These are phyloP conservation scores for Teleogryllus occipitalis DNA, from an alignment of 1,140 invertebrate species.

Conservation along the genomic window DNA sequence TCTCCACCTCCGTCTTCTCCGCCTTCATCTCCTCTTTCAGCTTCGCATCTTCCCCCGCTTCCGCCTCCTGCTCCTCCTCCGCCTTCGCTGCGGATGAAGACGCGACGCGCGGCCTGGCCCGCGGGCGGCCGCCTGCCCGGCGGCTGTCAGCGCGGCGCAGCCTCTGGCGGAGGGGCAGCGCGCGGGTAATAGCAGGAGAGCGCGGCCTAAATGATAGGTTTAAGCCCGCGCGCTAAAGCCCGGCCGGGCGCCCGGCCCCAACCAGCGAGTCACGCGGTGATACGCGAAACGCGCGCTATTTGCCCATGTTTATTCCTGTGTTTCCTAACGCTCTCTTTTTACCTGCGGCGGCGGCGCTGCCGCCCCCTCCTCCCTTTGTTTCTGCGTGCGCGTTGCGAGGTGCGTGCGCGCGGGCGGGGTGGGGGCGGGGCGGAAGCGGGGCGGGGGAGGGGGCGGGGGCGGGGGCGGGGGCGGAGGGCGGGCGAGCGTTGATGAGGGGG, in stretches of 20 bases:
- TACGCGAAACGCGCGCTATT: conserved; percentile 11
- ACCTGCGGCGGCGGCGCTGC: not conserved
- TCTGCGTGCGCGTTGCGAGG: not conserved
- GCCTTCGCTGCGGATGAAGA: no score
- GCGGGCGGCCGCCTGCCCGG: no score
- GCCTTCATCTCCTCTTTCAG: not conserved
- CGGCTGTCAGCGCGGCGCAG: not conserved
- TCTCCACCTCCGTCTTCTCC: not conserved
- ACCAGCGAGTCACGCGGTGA: conserved; percentile 8
- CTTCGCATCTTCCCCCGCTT: no score
- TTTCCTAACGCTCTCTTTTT: no score
- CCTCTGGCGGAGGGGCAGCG: no score
- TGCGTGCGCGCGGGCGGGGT: not conserved
- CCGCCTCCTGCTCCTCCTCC: no score
- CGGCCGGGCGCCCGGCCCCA: not conserved
- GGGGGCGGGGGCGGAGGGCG: no score
- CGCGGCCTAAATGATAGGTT: conserved; percentile 13
- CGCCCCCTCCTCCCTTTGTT: not conserved
- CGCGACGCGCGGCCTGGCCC: no score
- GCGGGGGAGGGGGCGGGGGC: no score
- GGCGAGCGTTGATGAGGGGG: no score
- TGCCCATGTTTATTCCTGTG: conserved; percentile 15
- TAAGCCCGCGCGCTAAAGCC: not conserved
- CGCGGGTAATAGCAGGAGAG: conserved; percentile 6
- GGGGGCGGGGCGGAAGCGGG: no score